Evolutionary conservation across 2,113 vertebrate species (phyloP), one percentile per base, ranked within the genome.

Genomic region (Riparia riparia): DNA sequence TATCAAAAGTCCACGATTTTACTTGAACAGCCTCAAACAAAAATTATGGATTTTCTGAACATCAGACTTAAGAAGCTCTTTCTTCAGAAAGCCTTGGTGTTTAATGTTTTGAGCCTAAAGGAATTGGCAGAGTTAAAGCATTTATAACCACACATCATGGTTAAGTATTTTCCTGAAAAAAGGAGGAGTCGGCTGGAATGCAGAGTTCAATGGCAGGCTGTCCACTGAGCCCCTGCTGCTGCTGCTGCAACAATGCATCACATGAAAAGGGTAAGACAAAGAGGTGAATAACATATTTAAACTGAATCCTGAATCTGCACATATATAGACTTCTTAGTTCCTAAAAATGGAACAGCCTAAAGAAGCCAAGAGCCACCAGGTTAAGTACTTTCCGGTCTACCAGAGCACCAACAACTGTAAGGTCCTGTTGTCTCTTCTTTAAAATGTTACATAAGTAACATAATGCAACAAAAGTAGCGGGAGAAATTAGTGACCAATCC

Each of bases 391-490:
- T 16, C 12, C 57, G 7, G 8, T 1, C 3, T 12, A 34, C 6
- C 12, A 37, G 7, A 50, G 32, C 41, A 45, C n/a, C 12, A 29
- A 6, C 12, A 49, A 17, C n/a, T 41, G 6, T 4, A 0, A 31
- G 20, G 50, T 6, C 26, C 37, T 6, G 5, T 3, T 6, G 1
- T 34, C 18, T 71, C 39, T 15, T 31, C 42, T 24, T 73, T 42
- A 20, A 47, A 68, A 29, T 26, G 10, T 25, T 37, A 13, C 8
- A 0, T 9, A 10, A 4, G 14, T 26, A 39, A 32, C 57, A 39
- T 14, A 73, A 1, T 5, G 7, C 8, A 39, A 2, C 17, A n/a
- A 10, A 72, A 17, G 20, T 0, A n/a, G 6, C 11, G 20, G 26
- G 15, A 61, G 32, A 47, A 41, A 44, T 31, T 10, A 10, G 13